These are phyloP conservation scores for Siphonodentalium dalli DNA, from an alignment of 2,888 invertebrate genomes.

Conservation along the genomic window DNA sequence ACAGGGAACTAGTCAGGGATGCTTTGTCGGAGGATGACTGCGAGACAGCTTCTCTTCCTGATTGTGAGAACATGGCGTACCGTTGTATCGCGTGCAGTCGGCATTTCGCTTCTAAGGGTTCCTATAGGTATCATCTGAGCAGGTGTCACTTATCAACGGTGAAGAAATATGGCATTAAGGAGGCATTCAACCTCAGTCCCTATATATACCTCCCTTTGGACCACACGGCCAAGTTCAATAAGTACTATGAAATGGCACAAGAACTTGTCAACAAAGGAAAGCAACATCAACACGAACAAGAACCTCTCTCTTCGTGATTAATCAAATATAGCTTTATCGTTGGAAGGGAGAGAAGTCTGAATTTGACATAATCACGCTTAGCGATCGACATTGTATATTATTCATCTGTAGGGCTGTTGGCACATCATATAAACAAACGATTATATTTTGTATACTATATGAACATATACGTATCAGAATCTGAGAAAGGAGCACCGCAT, in stretches of 20 bases:
- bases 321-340: no score
- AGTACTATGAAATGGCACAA: slow-evolving; percentile 98
- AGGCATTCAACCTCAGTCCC: slow-evolving; percentile 60
- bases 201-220: slow-evolving; percentile 62
- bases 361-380: no score
- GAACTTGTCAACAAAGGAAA: slow-evolving; percentile 87
- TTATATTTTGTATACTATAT: no score
- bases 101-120: slow-evolving; percentile 94
- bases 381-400: no score
- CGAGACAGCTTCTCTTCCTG: slow-evolving; percentile 35
- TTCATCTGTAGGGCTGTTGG: no score
- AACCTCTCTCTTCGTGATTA: no score
- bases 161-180: slow-evolving; percentile 57
- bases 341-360: no score
- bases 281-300: no score
- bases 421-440: no score
- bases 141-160: slow-evolving; percentile 58
- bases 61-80: slow-evolving; percentile 47
- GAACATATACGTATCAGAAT: no score
- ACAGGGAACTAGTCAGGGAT: slow-evolving; percentile 32
- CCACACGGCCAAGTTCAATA: slow-evolving; percentile 83
- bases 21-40: slow-evolving; percentile 36
- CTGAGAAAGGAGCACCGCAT: no score
- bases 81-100: slow-evolving; percentile 59
- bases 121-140: slow-evolving; percentile 91